Evolutionary conservation across 2,888 invertebrate species (phyloP).

Genomic region (Calliopum simillimum): DNA sequence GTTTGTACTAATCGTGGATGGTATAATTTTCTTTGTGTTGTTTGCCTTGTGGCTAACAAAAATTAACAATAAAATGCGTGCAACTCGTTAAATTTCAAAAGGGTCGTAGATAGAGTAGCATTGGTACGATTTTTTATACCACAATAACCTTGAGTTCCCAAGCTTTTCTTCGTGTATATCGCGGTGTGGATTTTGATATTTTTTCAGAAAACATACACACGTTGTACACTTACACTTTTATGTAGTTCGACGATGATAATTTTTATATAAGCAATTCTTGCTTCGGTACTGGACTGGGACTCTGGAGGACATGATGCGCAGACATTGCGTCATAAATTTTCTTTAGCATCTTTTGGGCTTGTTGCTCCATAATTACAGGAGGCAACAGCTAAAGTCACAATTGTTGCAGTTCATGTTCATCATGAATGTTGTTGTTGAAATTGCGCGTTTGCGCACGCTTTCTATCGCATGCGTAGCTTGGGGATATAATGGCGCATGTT

Average conservation of each 20-base stretch:
- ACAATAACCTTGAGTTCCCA: slow-evolving; percentile 29
- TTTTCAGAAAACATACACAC: background rate
- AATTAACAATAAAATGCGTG: slow-evolving; percentile 55
- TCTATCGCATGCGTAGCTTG: too few relatives aligned
- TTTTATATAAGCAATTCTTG: slow-evolving; percentile 11
- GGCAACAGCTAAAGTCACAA: too few relatives aligned
- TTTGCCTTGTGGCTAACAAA: slow-evolving; percentile 34
- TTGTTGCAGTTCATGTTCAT: background rate
- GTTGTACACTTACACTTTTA: background rate
- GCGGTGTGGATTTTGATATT: slow-evolving; percentile 4
- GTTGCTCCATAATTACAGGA: slow-evolving; percentile 20
- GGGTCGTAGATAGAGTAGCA: background rate
- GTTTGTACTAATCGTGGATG: too few relatives aligned
- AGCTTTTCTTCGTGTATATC: background rate
- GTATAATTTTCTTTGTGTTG: slow-evolving; percentile 24
- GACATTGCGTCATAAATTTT: slow-evolving; percentile 35
- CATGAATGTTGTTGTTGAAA: background rate
- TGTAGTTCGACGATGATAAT: too few relatives aligned
- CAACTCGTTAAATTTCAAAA: slow-evolving; percentile 51
- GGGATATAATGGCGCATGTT: too few relatives aligned
- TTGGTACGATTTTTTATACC: background rate
- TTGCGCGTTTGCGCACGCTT: slow-evolving; percentile 17
- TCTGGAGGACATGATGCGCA: slow-evolving; percentile 8
- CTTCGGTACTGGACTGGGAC: slow-evolving; percentile 10
- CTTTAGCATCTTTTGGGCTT: slow-evolving; percentile 14